phyloP scores from a whole-genome alignment of 1,140 invertebrate species.

The Kradibia gibbosae region DNA sequence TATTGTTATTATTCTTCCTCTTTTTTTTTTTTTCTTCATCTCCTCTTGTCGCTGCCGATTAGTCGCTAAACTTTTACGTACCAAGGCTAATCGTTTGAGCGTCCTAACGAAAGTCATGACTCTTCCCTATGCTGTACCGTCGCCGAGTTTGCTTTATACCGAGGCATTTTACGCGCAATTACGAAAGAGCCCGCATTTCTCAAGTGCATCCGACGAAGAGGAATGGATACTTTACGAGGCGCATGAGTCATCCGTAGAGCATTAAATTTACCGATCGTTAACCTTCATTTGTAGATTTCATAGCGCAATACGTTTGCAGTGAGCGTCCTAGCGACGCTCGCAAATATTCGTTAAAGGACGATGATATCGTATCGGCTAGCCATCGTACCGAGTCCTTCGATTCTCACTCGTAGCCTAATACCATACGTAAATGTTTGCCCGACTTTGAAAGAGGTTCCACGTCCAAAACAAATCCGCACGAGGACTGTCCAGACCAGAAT shows the following conservation, averaged over 20 bases:
- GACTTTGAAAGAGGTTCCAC: not conserved
- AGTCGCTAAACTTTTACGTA: too few relatives aligned
- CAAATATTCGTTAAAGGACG: not conserved
- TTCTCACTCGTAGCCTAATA: not conserved
- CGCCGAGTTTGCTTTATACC: not conserved
- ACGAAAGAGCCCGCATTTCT: not conserved
- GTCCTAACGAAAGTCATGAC: too few relatives aligned
- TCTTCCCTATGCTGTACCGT: too few relatives aligned
- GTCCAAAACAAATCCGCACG: conserved; percentile 25
- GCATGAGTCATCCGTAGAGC: not conserved
- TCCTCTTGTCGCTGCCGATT: too few relatives aligned
- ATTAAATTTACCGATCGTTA: not conserved
- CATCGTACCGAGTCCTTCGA: not conserved
- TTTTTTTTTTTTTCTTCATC: too few relatives aligned
- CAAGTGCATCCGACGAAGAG: not conserved
- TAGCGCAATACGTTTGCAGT: not conserved
- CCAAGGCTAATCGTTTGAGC: too few relatives aligned
- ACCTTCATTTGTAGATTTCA: not conserved
- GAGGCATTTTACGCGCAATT: not conserved
- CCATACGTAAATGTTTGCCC: not conserved
- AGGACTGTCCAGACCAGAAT: conserved; percentile 30
- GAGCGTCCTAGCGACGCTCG: too few relatives aligned
- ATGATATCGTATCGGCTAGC: not conserved
- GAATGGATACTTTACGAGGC: not conserved
- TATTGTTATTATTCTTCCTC: too few relatives aligned